Percentiles rank a stretch among this genome's conserved stretches.
Conservation (phyloP, 2,113 vertebrate genomes). For the Mellivora capensis region DNA sequence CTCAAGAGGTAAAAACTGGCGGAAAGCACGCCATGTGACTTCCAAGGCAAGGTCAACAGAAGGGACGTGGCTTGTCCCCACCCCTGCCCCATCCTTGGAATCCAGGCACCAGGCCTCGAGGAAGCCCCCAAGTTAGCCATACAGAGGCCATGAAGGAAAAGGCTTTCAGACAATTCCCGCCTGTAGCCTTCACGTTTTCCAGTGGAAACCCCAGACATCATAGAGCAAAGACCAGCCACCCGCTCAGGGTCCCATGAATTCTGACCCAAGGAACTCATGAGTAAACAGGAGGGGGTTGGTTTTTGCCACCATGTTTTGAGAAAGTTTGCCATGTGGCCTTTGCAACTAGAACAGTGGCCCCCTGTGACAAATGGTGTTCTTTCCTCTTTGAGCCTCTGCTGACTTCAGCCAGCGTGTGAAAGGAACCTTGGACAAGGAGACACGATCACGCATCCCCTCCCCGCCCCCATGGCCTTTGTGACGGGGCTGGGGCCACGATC, state of each 20-base stretch:
- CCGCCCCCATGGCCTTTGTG: neutral
- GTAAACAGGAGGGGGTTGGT: too few species aligned
- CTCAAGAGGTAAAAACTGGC: neutral
- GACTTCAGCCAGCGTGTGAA: rapidly evolving
- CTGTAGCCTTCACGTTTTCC: neutral
- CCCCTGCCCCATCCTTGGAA: neutral
- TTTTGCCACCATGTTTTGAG: neutral
- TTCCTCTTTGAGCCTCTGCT: neutral
- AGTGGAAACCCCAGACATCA: neutral
- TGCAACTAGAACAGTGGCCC: neutral
- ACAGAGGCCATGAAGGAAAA: neutral
- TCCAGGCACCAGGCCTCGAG: neutral
- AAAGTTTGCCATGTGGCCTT: neutral
- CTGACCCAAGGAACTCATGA: neutral
- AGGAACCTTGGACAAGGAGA: neutral
- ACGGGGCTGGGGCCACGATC: rapidly evolving
- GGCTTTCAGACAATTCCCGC: neutral
- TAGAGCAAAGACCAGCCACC: neutral
- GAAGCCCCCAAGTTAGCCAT: neutral
- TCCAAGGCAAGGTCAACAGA: neutral
- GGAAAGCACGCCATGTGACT: rapidly evolving
- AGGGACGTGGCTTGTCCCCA: neutral
- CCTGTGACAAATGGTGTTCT: neutral
- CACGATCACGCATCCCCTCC: rapidly evolving
- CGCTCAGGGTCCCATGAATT: rapidly evolving